Conservation (phyloP, 2,888 invertebrate species). For the Chironomus riparius region DNA sequence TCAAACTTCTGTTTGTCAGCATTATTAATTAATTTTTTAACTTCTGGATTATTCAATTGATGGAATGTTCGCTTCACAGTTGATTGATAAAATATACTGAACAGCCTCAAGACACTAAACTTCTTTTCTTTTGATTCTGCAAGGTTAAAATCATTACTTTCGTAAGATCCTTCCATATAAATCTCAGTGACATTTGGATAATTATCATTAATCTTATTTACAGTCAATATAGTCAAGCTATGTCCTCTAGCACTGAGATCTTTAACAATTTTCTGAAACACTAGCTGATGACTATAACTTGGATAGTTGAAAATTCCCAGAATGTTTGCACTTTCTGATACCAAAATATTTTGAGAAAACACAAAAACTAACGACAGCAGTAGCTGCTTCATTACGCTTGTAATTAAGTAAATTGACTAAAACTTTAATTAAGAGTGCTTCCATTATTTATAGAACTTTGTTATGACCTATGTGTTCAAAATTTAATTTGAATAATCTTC, state of each 20-base stretch:
- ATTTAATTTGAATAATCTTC: no score
- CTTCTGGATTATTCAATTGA: conserved; percentile 30
- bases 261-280: background rate
- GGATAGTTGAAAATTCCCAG: conserved; percentile 7
- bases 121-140: conserved; percentile 3
- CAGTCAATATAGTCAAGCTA: conserved; percentile 12
- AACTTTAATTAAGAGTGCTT: no score
- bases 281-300: conserved; percentile 5
- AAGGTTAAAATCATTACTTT: conserved; percentile 4
- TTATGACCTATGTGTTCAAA: no score
- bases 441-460: no score
- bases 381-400: background rate
- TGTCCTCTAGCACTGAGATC: conserved; percentile 3
- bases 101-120: background rate
- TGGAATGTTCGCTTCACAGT: background rate
- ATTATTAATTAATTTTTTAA: conserved; percentile 32
- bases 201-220: background rate
- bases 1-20: conserved; percentile 32
- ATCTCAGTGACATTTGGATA: conserved; percentile 12
- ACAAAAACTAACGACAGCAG: background rate
- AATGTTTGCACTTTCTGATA: conserved; percentile 11
- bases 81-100: background rate
- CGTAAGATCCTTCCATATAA: conserved; percentile 11
- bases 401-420: no score
- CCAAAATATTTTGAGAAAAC: background rate